phyloP scores from a whole-genome alignment of 2,888 invertebrate genomes.

The Drosophila siamana region DNA sequence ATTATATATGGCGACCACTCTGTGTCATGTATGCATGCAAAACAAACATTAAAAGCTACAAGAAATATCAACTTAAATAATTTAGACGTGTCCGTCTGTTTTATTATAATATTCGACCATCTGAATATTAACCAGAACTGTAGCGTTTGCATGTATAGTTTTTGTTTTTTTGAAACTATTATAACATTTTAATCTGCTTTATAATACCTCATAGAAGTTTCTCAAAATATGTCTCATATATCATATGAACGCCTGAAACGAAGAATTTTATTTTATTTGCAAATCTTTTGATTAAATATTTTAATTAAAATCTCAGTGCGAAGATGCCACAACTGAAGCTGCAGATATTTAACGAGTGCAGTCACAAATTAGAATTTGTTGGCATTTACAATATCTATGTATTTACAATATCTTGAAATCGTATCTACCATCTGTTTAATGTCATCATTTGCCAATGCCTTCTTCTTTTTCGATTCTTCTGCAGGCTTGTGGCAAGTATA shows the following conservation, averaged over 20 bases:
- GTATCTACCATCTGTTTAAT: conserved; percentile 6
- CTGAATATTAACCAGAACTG: too few relatives aligned
- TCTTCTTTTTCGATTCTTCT: conserved; percentile 14
- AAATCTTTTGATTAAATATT: background rate
- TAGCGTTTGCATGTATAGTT: background rate
- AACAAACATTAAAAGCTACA: background rate
- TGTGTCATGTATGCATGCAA: conserved; percentile 11
- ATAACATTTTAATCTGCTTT: background rate
- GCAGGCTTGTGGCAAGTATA: conserved; percentile 94
- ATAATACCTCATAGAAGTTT: background rate
- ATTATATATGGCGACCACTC: conserved; percentile 4
- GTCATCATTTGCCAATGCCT: conserved; percentile 5
- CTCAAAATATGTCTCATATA: background rate
- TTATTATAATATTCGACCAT: background rate
- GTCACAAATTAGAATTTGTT: background rate
- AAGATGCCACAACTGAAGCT: background rate
- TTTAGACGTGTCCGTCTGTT: conserved; percentile 1
- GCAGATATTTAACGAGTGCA: background rate
- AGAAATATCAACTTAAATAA: background rate
- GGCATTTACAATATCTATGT: conserved; percentile 6
- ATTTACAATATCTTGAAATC: conserved; percentile 6
- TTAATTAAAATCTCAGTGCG: background rate
- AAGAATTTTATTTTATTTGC: background rate
- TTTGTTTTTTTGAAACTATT: background rate
- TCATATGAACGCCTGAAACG: background rate